Base-by-base conservation (phyloP, 2,113 vertebrate species). In the Uria lomvia region DNA sequence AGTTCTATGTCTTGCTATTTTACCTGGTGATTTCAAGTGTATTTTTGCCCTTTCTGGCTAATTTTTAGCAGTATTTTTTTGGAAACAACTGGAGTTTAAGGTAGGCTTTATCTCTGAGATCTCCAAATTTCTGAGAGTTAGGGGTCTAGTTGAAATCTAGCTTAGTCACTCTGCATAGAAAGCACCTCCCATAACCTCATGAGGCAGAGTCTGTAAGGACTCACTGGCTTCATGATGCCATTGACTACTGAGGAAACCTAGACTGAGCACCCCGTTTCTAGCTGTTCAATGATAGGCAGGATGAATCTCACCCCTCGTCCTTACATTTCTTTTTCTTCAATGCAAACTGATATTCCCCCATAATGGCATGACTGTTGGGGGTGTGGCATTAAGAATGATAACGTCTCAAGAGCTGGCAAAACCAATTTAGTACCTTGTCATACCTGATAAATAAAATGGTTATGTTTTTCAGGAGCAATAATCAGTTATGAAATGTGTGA, bases 291-390 rank as follows among this genome's bases (percentile, higher is more conserved):
- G 70, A 55, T 5, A 55, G 11, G 11, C 20, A 47, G n/a, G 24
- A 21, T 38, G 52, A 85, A 59, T 34, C 16, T 77, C 27, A 32
- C 36, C 18, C 29, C 14, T 77, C 27, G 29, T 36, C 18, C 29
- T 32, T 65, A 12, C 15, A 38, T 84, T 79, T 63, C 9, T 56
- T 77, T 50, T 72, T 72, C 30, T n/a, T 8, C 20, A 62, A 17
- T 22, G 42, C 52, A 93, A 53, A 55, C 6, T 1, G 4, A 42
- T 2, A n/a, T 67, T 91, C 6, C 20, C n/a, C 1, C 0, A 17
- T 34, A 34, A 79, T 22, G 23, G 13, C 14, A 23, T 19, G 36
- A 50, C 34, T 59, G 45, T 47, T 17, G 49, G 27, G 56, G 30
- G 5, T 42, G 27, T 29, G 26, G 15, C 30, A 38, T 73, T 70